These are phyloP conservation scores for Nemoura dubitans DNA, from an alignment of 2,888 invertebrate genomes.

Conservation along the genomic window DNA sequence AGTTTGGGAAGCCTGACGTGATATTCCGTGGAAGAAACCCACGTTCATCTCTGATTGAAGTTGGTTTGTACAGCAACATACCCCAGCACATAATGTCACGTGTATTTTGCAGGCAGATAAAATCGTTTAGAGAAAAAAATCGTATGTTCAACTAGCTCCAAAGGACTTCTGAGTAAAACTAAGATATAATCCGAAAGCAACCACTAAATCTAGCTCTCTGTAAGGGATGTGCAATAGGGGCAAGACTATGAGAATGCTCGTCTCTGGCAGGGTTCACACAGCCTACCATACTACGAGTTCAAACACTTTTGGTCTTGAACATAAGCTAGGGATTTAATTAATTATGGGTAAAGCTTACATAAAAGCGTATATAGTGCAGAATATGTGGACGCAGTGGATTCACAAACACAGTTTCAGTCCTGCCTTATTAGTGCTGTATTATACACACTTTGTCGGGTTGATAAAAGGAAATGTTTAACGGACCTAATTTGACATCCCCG, in stretches of 20 bases:
- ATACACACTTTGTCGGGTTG: not conserved
- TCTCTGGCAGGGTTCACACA: not conserved
- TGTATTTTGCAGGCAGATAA: not conserved
- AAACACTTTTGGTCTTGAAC: conserved; percentile 5
- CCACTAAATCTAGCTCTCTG: not conserved
- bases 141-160: not conserved
- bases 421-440: conserved; percentile 12
- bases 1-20: too few species aligned
- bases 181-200: not conserved
- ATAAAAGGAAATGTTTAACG: not conserved
- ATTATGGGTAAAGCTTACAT: not conserved
- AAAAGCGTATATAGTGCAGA: not conserved
- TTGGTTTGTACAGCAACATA: not conserved
- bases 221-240: not conserved
- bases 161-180: not conserved
- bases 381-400: conserved; percentile 12
- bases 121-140: not conserved
- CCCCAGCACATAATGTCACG: not conserved
- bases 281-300: not conserved
- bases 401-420: conserved; percentile 4
- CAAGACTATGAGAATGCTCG: not conserved
- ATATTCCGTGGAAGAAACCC: too few species aligned
- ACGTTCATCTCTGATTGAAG: too few species aligned
- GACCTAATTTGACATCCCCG: not conserved
- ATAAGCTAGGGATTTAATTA: not conserved